Conservation (phyloP, 64 coral and sea anemone genomes). For the Porites lutea region DNA sequence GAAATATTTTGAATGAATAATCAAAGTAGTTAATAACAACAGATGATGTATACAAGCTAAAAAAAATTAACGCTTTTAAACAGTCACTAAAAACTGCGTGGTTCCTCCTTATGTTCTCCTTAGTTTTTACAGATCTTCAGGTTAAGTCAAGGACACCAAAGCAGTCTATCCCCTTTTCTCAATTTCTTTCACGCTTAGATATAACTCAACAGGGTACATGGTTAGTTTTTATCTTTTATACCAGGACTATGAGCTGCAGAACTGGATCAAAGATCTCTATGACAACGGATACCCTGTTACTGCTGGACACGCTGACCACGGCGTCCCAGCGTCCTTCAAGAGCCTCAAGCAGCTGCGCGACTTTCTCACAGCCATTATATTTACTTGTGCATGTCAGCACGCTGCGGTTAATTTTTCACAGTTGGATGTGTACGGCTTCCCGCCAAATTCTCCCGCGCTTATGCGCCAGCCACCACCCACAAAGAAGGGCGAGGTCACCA, state of each 20-base stretch:
- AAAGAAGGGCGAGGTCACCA: constrained; percentile 65
- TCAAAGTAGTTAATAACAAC: too few relatives aligned
- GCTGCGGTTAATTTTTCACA: constrained; percentile 93
- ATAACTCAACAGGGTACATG: too few relatives aligned
- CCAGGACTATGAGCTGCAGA: constrained; percentile 75
- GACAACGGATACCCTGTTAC: constrained; percentile 65
- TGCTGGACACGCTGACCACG: constrained; percentile 73
- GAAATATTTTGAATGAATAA: too few relatives aligned
- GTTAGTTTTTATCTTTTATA: too few relatives aligned
- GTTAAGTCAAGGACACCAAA: too few relatives aligned
- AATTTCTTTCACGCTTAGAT: too few relatives aligned
- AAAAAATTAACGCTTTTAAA: too few relatives aligned
- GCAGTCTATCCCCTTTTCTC: too few relatives aligned
- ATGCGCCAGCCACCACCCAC: constrained; percentile 87
- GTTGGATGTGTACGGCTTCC: constrained; percentile 79
- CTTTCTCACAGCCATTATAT: constrained; percentile 67
- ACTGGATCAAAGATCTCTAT: constrained; percentile 81
- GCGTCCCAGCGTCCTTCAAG: constrained; percentile 48
- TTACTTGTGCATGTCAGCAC: constrained; percentile 86
- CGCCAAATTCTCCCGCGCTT: constrained; percentile 77
- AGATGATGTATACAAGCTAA: too few relatives aligned
- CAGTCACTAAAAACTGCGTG: too few relatives aligned
- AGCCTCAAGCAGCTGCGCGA: constrained; percentile 58
- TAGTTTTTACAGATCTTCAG: too few relatives aligned
- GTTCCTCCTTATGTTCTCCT: too few relatives aligned